Percentiles rank a stretch among this genome's conserved stretches.
Evolutionary conservation across 1,140 invertebrate genomes (phyloP).

Genomic region (Yoshiicerus persimilis): DNA sequence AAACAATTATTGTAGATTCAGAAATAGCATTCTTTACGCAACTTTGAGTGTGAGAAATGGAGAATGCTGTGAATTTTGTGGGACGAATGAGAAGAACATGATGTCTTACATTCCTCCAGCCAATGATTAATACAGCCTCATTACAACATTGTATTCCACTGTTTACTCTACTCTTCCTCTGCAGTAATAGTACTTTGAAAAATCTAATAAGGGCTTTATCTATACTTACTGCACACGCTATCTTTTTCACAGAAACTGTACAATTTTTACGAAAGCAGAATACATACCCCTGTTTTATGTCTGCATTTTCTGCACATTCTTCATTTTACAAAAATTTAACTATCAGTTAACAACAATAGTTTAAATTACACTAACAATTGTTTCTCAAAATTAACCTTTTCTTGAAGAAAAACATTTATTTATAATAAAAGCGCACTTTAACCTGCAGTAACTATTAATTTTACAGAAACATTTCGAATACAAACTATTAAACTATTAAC

Average conservation of each 20-base stretch:
- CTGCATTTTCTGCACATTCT: neutral
- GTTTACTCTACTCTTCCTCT: too few relatives aligned
- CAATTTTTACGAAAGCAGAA: neutral
- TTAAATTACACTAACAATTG: neutral
- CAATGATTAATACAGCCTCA: slow-evolving; percentile 20
- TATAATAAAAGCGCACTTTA: too few relatives aligned
- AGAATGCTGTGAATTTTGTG: slow-evolving; percentile 27
- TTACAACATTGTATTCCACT: neutral
- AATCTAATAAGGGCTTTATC: too few relatives aligned
- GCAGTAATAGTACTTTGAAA: too few relatives aligned
- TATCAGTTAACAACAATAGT: neutral
- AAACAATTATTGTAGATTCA: slow-evolving; percentile 18
- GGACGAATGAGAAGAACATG: slow-evolving; percentile 21
- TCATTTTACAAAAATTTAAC: neutral
- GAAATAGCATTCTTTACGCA: slow-evolving; percentile 38
- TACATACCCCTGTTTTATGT: neutral
- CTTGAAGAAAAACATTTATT: too few relatives aligned
- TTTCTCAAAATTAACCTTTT: neutral
- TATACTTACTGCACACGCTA: too few relatives aligned
- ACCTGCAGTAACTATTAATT: too few relatives aligned
- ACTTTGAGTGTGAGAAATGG: slow-evolving; percentile 39
- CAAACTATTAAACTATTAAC: too few relatives aligned
- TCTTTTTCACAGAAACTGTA: neutral
- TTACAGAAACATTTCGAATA: too few relatives aligned
- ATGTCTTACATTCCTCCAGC: neutral